Percentiles rank a stretch among this genome's conserved stretches.
Conservation (phyloP, 2,797 vertebrate species). For the Coendou prehensilis region DNA sequence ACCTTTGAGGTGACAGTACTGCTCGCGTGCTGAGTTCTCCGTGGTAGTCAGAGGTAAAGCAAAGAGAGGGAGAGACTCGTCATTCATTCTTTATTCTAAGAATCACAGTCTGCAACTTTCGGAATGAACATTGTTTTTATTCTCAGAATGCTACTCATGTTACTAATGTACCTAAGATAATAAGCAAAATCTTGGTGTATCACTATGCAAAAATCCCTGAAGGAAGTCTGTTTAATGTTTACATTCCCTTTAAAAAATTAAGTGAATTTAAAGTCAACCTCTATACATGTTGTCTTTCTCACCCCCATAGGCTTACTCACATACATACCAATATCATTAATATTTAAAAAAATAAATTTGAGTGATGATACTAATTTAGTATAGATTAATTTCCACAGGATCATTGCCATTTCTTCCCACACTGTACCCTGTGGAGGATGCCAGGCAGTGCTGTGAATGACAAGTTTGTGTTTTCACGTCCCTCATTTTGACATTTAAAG, state of each 20-base stretch:
- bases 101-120: neutral
- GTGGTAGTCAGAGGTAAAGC: neutral
- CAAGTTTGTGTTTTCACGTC: neutral
- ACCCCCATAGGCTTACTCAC: neutral
- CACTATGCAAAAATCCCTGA: neutral
- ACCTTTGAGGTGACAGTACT: neutral
- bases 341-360: neutral
- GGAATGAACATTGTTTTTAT: slow-evolving; percentile 29
- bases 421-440: neutral
- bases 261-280: slow-evolving; percentile 49
- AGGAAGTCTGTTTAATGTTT: neutral
- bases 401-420: neutral
- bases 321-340: neutral
- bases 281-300: neutral
- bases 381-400: neutral
- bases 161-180: neutral
- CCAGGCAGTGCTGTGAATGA: neutral
- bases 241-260: slow-evolving; percentile 40
- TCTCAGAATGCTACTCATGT: slow-evolving; percentile 37
- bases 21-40: neutral
- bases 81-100: slow-evolving; percentile 22
- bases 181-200: slow-evolving; percentile 8
- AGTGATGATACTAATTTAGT: neutral
- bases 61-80: neutral
- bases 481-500: neutral